These are phyloP conservation scores for Caenorhabditis uteleia DNA, from an alignment of 2,888 invertebrate species.

Conservation along the genomic window DNA sequence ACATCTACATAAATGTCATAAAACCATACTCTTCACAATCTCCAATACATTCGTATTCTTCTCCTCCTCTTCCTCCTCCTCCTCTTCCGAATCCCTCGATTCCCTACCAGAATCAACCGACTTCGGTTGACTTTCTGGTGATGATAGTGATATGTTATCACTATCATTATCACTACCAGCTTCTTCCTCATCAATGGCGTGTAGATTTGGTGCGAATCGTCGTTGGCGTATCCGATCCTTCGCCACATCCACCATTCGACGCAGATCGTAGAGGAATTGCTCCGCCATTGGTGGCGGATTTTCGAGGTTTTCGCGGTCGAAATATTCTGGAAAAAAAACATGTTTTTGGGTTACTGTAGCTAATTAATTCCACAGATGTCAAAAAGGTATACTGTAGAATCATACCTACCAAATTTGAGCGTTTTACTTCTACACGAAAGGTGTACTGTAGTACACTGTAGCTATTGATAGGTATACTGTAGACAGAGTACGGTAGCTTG, in stretches of 20 bases:
- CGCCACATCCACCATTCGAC: conserved; percentile 70
- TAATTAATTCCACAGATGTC: background rate
- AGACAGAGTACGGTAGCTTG: no score
- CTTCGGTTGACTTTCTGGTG: conserved; percentile 12
- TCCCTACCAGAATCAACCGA: conserved; percentile 19
- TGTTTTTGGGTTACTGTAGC: no score
- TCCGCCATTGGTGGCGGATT: conserved; percentile 88
- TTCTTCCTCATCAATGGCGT: conserved; percentile 44
- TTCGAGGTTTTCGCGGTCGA: conserved; percentile 84
- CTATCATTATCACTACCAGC: conserved; percentile 1
- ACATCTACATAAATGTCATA: no score
- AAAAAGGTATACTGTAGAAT: no score
- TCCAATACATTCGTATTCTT: conserved; percentile 13
- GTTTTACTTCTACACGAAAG: no score
- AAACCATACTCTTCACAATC: conserved; percentile 17
- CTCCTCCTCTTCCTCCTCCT: conserved; percentile 16
- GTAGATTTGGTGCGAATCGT: conserved; percentile 48
- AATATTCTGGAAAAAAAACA: conserved; percentile 82
- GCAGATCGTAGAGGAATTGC: conserved; percentile 81
- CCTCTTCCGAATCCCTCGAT: conserved; percentile 18
- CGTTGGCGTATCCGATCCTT: conserved; percentile 53
- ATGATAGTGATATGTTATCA: conserved; percentile 7
- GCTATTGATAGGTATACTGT: no score
- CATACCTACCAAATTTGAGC: no score
- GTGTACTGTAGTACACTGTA: no score